These are phyloP conservation scores for Aphaenogaster rudis DNA, from an alignment of 1,140 invertebrate genomes.

Conservation along the genomic window DNA sequence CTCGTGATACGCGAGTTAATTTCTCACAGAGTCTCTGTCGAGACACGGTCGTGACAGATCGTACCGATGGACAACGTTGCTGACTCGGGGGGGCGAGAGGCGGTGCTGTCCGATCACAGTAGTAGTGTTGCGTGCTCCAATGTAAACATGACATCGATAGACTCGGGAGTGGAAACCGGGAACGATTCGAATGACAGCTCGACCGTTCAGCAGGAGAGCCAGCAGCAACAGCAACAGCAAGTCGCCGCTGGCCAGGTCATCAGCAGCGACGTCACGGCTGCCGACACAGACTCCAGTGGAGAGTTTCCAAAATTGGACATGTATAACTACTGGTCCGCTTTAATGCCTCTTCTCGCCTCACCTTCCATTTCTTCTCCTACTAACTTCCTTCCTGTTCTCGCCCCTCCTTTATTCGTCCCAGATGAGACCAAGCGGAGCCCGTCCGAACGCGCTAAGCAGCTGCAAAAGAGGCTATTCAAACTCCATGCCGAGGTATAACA, in stretches of 20 bases:
- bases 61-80: neutral
- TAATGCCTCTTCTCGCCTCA: neutral
- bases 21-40: neutral
- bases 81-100: neutral
- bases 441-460: neutral
- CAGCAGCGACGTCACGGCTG: neutral
- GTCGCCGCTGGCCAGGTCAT: neutral
- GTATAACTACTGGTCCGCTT: neutral
- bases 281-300: neutral
- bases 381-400: too few relatives aligned
- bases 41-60: neutral
- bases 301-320: neutral
- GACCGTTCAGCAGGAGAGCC: conserved; percentile 52
- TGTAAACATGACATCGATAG: conserved; percentile 83
- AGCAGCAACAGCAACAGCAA: conserved; percentile 25
- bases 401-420: neutral
- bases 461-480: neutral
- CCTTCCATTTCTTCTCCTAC: too few relatives aligned
- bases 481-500: neutral
- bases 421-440: neutral
- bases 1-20: neutral
- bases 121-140: neutral
- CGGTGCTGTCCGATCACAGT: neutral
- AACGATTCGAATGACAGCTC: conserved; percentile 90
- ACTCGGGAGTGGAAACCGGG: conserved; percentile 90